Base-by-base conservation (phyloP, 2,888 invertebrate species). In the Agonopterix heracliana region DNA sequence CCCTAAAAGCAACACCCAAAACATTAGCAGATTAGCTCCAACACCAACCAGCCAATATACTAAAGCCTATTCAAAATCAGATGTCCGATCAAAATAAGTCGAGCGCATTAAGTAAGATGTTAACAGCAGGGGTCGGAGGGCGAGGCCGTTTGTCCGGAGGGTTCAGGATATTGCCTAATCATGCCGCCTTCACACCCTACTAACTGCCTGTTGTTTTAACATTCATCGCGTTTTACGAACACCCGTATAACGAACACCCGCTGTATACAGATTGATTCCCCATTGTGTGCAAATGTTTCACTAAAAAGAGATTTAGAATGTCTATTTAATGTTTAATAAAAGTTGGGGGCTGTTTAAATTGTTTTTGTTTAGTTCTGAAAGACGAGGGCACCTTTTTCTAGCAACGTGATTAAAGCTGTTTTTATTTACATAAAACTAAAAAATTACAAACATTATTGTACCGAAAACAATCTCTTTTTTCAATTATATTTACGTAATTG, bases 91-190 rank as follows among this genome's bases (percentile, higher is more conserved):
- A 74, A 68, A 73, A 26, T 26, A 26, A 68, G 63, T 68, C 71
- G 65, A 71, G 75, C 64, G 76, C 78, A 80, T 82, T 84, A 83
- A 84, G 81, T 84, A 77, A 84, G 83, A 81, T 75, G 82, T 84
- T 76, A 26, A 68, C 76, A 59, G 71, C 48, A 17, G 48, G 42
- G 77, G 78, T 74, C 75, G 73, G 63, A 68, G 26, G 26, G 26
- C 26, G 26, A 26, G 77, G 75, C 74, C 63, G 70, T 26, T 26
- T 66, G 71, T 57, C 54, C 66, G 68, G 74, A 74, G 78, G 81
- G 84, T 69, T 66, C 74, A 75, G 82, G 81, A 85, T 86, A 87
- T 88, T 86, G 87, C 84, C 87, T 82, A 84, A 87, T 88, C 87
- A 88, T 85, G 71, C 77, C 74, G 78, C 81, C 71, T 81, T 83